Conservation (phyloP, 2,113 vertebrate species). For the Crotalus viridis region DNA sequence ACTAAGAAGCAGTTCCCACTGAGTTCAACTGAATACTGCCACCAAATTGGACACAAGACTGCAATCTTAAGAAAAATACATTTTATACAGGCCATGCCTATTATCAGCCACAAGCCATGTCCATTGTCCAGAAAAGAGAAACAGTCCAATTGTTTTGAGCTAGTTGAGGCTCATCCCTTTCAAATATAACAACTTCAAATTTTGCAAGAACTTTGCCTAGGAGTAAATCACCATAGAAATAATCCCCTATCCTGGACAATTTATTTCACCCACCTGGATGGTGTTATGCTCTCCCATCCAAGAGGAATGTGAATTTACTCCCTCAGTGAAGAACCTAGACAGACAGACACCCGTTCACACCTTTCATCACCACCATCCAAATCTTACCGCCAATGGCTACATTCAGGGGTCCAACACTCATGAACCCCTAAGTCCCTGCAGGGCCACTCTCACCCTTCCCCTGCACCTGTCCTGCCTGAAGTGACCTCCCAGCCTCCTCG, state of each 20-base stretch:
- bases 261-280: neutral
- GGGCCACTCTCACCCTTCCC: conserved; percentile 30
- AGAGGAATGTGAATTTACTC: neutral
- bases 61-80: neutral
- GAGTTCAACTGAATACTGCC: neutral
- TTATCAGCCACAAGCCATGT: neutral
- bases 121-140: neutral
- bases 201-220: neutral
- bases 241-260: neutral
- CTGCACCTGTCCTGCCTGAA: conserved; percentile 34
- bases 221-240: neutral
- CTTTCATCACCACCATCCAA: neutral
- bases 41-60: neutral
- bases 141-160: neutral
- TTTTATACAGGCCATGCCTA: neutral
- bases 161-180: neutral
- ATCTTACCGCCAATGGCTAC: neutral
- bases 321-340: neutral
- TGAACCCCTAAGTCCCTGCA: neutral
- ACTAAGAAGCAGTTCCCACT: neutral
- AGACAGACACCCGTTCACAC: neutral
- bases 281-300: neutral
- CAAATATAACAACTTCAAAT: neutral
- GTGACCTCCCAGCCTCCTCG: conserved; percentile 15
- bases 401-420: conserved; percentile 25